Evolutionary conservation across 2,888 invertebrate species (phyloP), one percentile per base, ranked within the genome.

Genomic region (Pterobdella sp.): DNA sequence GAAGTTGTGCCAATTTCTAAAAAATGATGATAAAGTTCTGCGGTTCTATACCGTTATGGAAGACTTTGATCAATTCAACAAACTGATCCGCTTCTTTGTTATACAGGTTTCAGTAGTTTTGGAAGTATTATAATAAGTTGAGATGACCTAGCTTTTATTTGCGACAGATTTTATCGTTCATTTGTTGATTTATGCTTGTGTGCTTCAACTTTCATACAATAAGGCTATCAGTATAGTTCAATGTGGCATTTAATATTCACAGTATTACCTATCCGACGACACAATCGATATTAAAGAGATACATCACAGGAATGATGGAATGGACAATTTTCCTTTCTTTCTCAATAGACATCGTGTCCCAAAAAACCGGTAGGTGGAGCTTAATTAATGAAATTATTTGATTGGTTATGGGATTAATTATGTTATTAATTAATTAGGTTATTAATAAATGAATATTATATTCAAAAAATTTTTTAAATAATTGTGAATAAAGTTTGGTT

Each of bases 251-350:
- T 10, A 79, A 36, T 22, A n/a, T 42, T 32, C 65, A 7, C 78
- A 84, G 79, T 93, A 91, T 82, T 92, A 89, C 82, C 85, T 93
- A 29, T 88, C 88, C 71, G 92, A 93, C 80, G 91, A 93, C 80
- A 91, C 90, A 0, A 87, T 93, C 72, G 88, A 90, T 72, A 86
- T 93, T 0, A 88, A 90, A 80, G 91, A 91, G 84, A 85, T 90
- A 18, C 88, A 89, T 79, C 87, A 87, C 73, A 86, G 87, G 26
- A 90, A 89, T 80, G 89, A 89, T 76, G 91, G 91, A 0, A 87
- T 90, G 76, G 91, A 92, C 83, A 90, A 90, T 0, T 89, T 89
- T 81, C 89, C 90, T 0, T 83, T 90, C 76, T 85, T 92, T 35
- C 85, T 93, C 72, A 88, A 88, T 79, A 88, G 89, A 83, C 90